phyloP scores from a whole-genome alignment of 2,113 vertebrate genomes.

The Alethe diademata region DNA sequence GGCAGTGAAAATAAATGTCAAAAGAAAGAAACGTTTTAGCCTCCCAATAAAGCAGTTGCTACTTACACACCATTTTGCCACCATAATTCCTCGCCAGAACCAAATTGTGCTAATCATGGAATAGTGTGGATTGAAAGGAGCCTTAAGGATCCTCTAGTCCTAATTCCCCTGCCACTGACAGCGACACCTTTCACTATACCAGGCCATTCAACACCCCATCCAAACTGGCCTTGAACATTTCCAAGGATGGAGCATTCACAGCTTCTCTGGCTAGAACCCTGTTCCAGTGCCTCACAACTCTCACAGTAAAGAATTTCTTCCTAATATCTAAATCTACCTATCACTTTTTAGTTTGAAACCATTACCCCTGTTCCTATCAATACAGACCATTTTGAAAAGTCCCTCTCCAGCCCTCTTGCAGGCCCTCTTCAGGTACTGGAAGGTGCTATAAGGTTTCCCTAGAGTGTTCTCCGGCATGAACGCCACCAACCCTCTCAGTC shows the following conservation, averaged over 20 bases:
- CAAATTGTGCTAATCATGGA: neutral
- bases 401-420: neutral
- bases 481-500: neutral
- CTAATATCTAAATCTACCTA: neutral
- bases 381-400: neutral
- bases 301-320: neutral
- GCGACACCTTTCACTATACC: neutral
- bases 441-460: accelerated
- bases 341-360: neutral
- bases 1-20: neutral
- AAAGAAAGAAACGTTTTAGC: neutral
- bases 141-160: neutral
- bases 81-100: neutral
- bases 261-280: neutral
- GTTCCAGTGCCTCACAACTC: neutral
- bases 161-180: neutral
- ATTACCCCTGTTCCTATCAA: neutral
- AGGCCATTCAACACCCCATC: neutral
- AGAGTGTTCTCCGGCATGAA: neutral
- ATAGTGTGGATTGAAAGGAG: neutral
- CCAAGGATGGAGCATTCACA: neutral
- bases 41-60: neutral
- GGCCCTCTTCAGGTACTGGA: neutral
- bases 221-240: neutral
- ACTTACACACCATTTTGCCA: neutral